A percentile compares a stretch with the other conserved stretches of the same genome.
phyloP scores from a whole-genome alignment of 2,797 vertebrate species.

The Mallotus villosus region DNA sequence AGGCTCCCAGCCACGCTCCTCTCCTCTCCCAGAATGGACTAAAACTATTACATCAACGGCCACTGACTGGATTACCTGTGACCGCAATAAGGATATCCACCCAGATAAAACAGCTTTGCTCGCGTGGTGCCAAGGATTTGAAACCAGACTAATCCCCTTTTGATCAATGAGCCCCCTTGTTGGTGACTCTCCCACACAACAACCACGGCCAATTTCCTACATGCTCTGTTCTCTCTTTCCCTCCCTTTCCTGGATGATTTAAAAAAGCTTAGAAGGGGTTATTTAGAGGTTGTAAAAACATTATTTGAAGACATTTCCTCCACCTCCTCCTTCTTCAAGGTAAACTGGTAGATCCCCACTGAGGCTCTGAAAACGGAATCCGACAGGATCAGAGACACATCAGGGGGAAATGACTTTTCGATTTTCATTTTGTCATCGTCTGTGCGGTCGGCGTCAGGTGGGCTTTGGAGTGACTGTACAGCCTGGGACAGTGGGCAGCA shows the following conservation, averaged over 20 bases:
- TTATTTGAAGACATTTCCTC: conserved; percentile 58
- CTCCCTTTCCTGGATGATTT: conserved; percentile 42
- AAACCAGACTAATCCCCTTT: conserved; percentile 71
- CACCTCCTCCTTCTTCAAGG: conserved; percentile 29
- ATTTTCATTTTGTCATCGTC: conserved; percentile 26
- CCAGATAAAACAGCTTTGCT: conserved; percentile 71
- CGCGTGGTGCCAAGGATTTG: conserved; percentile 73
- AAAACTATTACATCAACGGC: conserved; percentile 82
- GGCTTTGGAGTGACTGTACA: conserved; percentile 67
- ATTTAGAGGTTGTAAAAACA: conserved; percentile 66
- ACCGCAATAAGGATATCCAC: conserved; percentile 69
- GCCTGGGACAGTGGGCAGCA: conserved; percentile 22
- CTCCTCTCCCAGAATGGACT: conserved; percentile 71
- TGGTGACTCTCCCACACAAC: conserved; percentile 63
- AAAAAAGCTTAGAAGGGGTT: conserved; percentile 54
- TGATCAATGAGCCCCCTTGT: conserved; percentile 68
- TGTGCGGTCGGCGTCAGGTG: conserved; percentile 58
- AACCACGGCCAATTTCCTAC: conserved; percentile 58
- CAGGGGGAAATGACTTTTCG: conserved; percentile 38
- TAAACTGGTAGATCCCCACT: conserved; percentile 49
- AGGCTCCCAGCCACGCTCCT: conserved; percentile 67
- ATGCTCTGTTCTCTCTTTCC: conserved; percentile 13
- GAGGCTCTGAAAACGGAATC: conserved; percentile 48
- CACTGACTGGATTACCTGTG: conserved; percentile 90
- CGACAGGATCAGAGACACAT: conserved; percentile 38